Conservation (phyloP, 2,113 vertebrate genomes). For the Bubo bubo region DNA sequence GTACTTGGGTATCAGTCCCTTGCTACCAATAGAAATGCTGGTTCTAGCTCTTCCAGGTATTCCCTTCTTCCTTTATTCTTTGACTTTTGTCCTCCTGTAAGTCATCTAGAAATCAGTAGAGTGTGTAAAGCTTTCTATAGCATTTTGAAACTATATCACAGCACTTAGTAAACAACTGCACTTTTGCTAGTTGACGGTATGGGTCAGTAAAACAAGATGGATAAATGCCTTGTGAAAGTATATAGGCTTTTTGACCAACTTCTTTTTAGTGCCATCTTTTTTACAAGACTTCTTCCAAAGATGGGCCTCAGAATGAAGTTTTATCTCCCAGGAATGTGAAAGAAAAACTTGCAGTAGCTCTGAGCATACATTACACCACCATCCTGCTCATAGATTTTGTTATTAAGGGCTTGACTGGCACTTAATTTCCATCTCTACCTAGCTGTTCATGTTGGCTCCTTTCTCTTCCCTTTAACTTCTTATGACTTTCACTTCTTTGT, state of each 20-base stretch:
- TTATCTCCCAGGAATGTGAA: background rate
- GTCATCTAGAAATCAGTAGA: background rate
- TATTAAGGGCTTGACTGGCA: conserved; percentile 8
- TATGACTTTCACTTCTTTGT: background rate
- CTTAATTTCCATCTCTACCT: conserved; percentile 16
- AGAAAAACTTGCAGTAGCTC: background rate
- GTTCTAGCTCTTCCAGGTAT: background rate
- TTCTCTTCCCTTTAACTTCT: background rate
- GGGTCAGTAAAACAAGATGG: background rate
- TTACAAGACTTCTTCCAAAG: background rate
- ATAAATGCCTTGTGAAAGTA: background rate
- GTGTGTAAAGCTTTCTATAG: background rate
- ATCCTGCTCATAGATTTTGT: background rate
- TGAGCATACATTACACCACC: background rate
- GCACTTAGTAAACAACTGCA: background rate
- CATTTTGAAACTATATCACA: background rate
- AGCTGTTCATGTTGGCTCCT: background rate
- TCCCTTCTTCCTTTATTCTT: background rate
- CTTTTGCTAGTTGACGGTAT: background rate
- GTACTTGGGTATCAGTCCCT: background rate
- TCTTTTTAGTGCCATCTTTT: background rate
- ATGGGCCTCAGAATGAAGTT: background rate
- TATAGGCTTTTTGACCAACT: background rate
- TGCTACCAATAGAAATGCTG: background rate
- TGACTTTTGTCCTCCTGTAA: background rate